These are phyloP conservation scores for Tapirus terrestris DNA, from an alignment of 2,113 vertebrate genomes.

Conservation along the genomic window DNA sequence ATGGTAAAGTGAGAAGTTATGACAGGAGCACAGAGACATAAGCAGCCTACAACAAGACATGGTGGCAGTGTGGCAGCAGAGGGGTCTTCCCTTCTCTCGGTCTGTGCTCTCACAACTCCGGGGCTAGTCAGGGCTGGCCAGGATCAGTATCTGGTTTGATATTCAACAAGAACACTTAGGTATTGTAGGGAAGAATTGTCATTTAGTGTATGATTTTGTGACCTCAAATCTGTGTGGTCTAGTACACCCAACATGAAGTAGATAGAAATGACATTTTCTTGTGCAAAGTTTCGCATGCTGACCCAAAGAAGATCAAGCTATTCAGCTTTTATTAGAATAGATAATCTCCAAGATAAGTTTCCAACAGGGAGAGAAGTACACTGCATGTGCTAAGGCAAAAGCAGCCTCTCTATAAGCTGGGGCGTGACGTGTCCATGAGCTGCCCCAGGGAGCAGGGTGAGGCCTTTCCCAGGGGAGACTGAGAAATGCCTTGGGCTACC, in stretches of 20 bases:
- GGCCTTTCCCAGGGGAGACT: neutral
- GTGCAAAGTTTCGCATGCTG: neutral
- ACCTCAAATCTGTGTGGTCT: neutral
- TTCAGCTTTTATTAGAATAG: neutral
- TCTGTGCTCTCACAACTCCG: neutral
- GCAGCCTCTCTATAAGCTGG: neutral
- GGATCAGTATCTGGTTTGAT: neutral
- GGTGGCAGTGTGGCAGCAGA: neutral
- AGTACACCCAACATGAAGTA: neutral
- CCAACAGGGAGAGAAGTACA: neutral
- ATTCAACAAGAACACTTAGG: neutral
- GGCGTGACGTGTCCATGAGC: neutral
- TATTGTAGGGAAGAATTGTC: neutral
- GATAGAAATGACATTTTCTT: constrained; percentile 15
- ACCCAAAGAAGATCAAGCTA: neutral
- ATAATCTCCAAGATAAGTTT: neutral
- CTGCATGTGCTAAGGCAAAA: neutral
- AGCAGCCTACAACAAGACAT: rapidly evolving
- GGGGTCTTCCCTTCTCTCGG: neutral
- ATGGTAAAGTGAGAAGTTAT: neutral
- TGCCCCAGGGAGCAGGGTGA: neutral
- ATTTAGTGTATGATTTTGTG: neutral
- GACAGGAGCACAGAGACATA: neutral
- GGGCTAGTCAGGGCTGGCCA: neutral
- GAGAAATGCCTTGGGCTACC: neutral